Conservation (phyloP, 2,888 invertebrate species). For the Limnephilus rhombicus region DNA sequence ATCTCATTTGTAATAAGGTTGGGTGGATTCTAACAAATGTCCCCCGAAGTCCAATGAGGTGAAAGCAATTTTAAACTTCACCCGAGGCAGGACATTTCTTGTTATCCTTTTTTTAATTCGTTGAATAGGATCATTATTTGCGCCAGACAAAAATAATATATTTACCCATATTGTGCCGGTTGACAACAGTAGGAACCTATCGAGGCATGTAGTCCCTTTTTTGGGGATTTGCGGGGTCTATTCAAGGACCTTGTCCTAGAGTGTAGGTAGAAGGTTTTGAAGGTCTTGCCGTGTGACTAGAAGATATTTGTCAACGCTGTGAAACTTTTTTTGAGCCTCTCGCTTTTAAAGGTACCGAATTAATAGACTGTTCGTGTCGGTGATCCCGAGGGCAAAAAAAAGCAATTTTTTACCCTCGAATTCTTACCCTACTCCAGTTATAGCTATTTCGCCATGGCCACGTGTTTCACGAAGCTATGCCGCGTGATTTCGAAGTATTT, state of each 20-base stretch:
- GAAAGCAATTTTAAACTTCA: conserved; percentile 60
- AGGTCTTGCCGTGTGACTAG: conserved; percentile 42
- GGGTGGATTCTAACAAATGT: conserved; percentile 54
- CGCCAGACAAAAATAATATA: conserved; percentile 65
- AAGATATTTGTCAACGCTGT: conserved; percentile 51
- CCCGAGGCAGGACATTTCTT: conserved; percentile 52
- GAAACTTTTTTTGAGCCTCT: conserved; percentile 28
- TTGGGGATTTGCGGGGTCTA: conserved; percentile 41
- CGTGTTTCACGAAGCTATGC: conserved; percentile 28
- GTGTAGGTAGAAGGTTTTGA: conserved; percentile 36
- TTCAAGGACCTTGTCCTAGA: conserved; percentile 37
- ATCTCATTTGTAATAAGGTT: conserved; percentile 61
- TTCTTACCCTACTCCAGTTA: conserved; percentile 49
- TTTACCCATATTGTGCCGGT: conserved; percentile 62
- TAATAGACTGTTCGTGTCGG: conserved; percentile 41
- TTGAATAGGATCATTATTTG: conserved; percentile 65
- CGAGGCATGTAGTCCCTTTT: conserved; percentile 60
- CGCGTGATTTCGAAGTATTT: conserved; percentile 29
- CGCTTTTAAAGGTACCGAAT: conserved; percentile 30
- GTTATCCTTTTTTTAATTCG: conserved; percentile 62
- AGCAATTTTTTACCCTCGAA: conserved; percentile 27
- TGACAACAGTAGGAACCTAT: conserved; percentile 59
- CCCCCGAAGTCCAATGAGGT: conserved; percentile 62
- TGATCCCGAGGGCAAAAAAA: conserved; percentile 33
- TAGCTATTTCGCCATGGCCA: conserved; percentile 49